These are phyloP conservation scores for Globicephala melas DNA, from an alignment of 2,113 vertebrate species.

Conservation along the genomic window DNA sequence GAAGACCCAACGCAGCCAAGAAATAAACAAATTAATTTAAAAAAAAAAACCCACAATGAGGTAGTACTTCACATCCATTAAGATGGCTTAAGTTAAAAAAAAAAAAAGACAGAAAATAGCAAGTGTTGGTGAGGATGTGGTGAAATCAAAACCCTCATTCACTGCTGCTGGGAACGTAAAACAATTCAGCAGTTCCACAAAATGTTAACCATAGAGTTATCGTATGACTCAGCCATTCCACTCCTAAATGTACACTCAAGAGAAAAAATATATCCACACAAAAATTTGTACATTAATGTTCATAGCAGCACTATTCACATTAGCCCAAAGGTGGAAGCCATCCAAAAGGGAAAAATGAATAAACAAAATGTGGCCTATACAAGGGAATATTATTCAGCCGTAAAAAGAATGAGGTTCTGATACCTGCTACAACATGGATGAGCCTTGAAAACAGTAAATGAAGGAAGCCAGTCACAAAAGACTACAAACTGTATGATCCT, in stretches of 20 bases:
- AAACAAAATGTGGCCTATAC: not conserved
- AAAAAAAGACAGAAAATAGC: not conserved
- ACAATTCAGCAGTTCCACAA: not conserved
- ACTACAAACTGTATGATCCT: not conserved
- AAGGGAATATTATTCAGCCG: not conserved
- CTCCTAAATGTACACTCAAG: not conserved
- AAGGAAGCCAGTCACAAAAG: not conserved
- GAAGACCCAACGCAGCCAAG: too few species aligned
- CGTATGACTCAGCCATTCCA: not conserved
- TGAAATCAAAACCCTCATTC: not conserved
- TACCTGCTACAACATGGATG: not conserved
- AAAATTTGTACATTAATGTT: not conserved
- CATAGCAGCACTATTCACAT: not conserved
- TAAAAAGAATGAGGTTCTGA: not conserved
- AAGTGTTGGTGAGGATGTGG: not conserved
- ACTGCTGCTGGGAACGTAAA: not conserved
- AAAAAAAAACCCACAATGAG: not conserved
- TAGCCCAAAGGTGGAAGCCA: not conserved
- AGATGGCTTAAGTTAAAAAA: not conserved
- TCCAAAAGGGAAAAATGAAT: not conserved
- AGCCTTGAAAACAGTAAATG: not conserved
- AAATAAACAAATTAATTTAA: too few species aligned
- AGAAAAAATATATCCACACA: not conserved
- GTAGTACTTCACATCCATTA: not conserved
- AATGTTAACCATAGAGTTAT: not conserved